Evolutionary conservation across 1,140 invertebrate species (phyloP), one percentile per base, ranked within the genome.

Genomic region (Watersipora subatra): DNA sequence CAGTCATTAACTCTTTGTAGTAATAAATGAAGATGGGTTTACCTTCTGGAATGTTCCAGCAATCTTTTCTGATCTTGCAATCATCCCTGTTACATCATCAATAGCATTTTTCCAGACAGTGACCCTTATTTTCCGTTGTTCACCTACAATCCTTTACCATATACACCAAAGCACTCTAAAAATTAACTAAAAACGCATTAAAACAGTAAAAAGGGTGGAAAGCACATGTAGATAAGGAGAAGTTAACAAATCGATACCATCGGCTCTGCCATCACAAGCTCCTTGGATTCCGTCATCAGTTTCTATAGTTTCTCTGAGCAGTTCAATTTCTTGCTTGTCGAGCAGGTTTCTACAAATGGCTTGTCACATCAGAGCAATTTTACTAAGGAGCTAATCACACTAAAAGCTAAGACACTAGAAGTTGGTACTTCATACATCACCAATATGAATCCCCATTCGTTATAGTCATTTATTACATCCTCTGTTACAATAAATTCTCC

Each of bases 31-130:
- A n/a, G n/a, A n/a, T n/a, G n/a, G n/a, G n/a, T n/a, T n/a, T 2
- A 73, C 73, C 72, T 75, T 64, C 62, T 71, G 68, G 62, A 69
- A 69, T 1, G 72, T 73, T 19, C 68, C 67, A 2, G 70, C 73
- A 28, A 75, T 67, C 58, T 75, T 75, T 59, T 70, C 69, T 25
- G 67, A 69, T 30, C 73, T 62, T 3, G 73, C 69, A 19, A 74
- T 61, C 67, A 73, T 71, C 20, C 73, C 73, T 20, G 73, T 75
- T 63, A 75, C 68, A 70, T 75, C 73, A 73, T 74, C 68, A 67
- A 70, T 73, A 24, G 73, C 72, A 34, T 74, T 68, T 27, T 70
- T 69, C 73, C 74, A 75, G 19, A 74, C 24, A 30, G 64, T 64
- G 57, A 70, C n/a, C 29, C 63, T 68, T 27, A 63, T 69, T 56